A percentile compares a stretch with the other conserved stretches of the same genome.
Conservation (phyloP, 2,888 invertebrate genomes). For the Archips xylosteana region DNA sequence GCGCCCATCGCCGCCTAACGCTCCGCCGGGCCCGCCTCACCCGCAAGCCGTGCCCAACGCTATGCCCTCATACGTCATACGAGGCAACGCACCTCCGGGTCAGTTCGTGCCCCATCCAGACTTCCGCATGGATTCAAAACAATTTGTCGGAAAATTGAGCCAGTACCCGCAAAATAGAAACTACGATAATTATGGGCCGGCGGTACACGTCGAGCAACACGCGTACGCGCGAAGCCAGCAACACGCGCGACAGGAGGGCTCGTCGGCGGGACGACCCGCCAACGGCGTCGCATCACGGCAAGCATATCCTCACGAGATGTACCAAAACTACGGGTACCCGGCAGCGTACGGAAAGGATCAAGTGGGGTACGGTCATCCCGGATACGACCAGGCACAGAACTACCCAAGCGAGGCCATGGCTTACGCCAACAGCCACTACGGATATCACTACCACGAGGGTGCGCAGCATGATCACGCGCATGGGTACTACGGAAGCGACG, state of each 20-base stretch:
- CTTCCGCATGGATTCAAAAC: constrained; percentile 81
- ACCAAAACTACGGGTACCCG: constrained; percentile 80
- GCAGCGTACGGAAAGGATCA: constrained; percentile 83
- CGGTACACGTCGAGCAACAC: constrained; percentile 76
- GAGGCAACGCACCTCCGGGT: constrained; percentile 81
- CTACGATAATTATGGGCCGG: constrained; percentile 71
- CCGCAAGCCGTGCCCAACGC: constrained; percentile 86
- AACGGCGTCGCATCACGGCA: constrained; percentile 75
- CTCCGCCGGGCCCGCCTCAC: constrained; percentile 85
- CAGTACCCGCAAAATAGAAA: constrained; percentile 78
- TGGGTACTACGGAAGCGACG: constrained; percentile 77
- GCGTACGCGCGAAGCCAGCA: constrained; percentile 77
- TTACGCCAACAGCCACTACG: constrained; percentile 79
- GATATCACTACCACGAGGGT: constrained; percentile 81
- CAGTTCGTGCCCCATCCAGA: constrained; percentile 83
- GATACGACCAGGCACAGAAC: constrained; percentile 80
- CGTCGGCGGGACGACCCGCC: constrained; percentile 67
- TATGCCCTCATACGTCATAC: constrained; percentile 85
- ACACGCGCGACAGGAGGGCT: constrained; percentile 69
- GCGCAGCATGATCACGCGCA: constrained; percentile 73
- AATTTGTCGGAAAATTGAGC: constrained; percentile 77
- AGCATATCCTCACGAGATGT: constrained; percentile 80
- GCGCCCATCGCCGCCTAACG: constrained; percentile 89
- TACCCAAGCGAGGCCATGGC: constrained; percentile 77
- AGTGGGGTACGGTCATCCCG: constrained; percentile 84